Base-by-base conservation (phyloP, 2,797 vertebrate genomes). In the Anguilla megastoma region DNA sequence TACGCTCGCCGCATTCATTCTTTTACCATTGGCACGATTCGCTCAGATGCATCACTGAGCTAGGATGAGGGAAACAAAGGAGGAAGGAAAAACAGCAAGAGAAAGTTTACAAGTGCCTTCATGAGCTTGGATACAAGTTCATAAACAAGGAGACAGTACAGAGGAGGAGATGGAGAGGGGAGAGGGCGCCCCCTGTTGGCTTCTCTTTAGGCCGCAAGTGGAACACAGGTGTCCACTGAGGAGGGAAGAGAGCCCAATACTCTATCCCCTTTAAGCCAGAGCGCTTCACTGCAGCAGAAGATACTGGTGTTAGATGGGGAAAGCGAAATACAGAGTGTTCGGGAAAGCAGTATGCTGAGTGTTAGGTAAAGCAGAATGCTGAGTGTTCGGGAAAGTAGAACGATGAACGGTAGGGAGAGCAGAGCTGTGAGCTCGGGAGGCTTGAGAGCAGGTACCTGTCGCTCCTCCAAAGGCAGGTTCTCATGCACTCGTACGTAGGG, bases 401-500 rank as follows among this genome's bases (percentile, higher is more conserved):
- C 86, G 6, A 7, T 52, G 50, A 10, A 10, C 10, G 50, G 2
- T 89, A 80, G 7, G 0, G 45, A 24, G 63, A 69, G 71, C 30
- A 36, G 71, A 33, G 27, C 3, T 9, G n/a, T 63, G 12, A 66
- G 63, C 3, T 24, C 4, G 24, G 63, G 21, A n/a, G 24, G 24
- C 2, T 27, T 30, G 24, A 63, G 60, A 4, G 5, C 18, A 7
- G 30, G 69, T 90, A 99, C 99, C 97, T 97, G 97, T 79, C 97
- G 96, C n/a, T 99, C 97, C 0, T 98, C 96, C 3, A 95, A 94
- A 89, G 95, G 96, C 83, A 98, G 96, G 69, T 96, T 97, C 90
- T 99, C 98, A 87, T 99, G 98, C 36, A 99, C 96, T 30, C 99
- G 96, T 56, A 99, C 92, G 3, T 98, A 99, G 0, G 97, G 97